These are phyloP conservation scores for Tipula lateralis DNA, from an alignment of 2,888 invertebrate species.

Conservation along the genomic window DNA sequence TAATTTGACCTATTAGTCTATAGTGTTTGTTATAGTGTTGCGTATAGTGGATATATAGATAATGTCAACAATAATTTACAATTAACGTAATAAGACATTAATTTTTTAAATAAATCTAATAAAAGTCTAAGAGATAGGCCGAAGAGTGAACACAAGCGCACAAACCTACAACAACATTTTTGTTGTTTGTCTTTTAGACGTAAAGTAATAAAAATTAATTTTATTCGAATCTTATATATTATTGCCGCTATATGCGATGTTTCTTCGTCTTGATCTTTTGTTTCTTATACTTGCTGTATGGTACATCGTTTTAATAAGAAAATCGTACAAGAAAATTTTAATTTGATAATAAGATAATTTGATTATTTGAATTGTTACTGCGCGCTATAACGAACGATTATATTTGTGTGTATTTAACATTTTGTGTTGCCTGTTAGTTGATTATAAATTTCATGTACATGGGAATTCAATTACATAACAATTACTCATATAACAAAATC, in stretches of 20 bases:
- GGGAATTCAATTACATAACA: slow-evolving; percentile 11
- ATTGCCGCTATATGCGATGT: neutral
- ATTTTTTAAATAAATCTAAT: neutral
- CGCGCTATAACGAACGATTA: neutral
- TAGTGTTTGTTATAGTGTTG: neutral
- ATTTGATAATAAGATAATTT: slow-evolving; percentile 11
- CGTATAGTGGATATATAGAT: neutral
- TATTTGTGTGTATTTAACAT: neutral
- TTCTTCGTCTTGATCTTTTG: neutral
- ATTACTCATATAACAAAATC: neutral
- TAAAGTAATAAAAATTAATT: slow-evolving; percentile 9
- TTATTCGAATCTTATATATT: slow-evolving; percentile 3
- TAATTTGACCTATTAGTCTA: neutral
- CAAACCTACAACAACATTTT: neutral
- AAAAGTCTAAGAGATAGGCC: neutral
- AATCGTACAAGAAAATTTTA: slow-evolving; percentile 2
- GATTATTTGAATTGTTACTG: neutral
- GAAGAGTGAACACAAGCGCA: neutral
- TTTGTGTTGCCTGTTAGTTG: neutral
- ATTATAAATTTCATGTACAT: neutral
- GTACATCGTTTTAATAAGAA: neutral
- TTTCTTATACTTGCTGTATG: neutral
- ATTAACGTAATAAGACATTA: slow-evolving; percentile 1
- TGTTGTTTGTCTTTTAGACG: neutral
- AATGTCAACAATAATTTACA: slow-evolving; percentile 24